Base-by-base conservation (phyloP, 2,113 vertebrate species). In the Columba livia region DNA sequence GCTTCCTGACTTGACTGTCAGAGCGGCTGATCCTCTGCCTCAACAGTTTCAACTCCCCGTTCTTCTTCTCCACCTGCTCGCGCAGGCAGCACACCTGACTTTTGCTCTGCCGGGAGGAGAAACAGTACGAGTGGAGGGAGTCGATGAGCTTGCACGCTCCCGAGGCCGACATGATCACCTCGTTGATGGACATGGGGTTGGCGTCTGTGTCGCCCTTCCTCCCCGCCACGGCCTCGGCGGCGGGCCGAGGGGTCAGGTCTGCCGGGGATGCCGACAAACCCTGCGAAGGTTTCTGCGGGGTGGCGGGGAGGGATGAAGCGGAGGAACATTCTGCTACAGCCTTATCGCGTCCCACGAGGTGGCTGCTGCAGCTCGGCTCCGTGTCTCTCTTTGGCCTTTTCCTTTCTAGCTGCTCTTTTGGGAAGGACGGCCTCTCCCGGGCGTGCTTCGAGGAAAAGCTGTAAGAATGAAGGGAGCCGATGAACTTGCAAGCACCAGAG, bases 381-480 rank as follows among this genome's bases (percentile, higher is more conserved):
- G 53, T 57, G 0, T 97, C 98, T 88, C 97, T 97, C 97, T 97
- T 98, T 88, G 72, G 97, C 91, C 97, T 96, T 92, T 98, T 98
- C n/a, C 98, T 97, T 94, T 98, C 98, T 15, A 97, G 86, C 50
- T 97, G 98, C 81, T 98, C 98, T 13, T 97, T 97, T 28, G 98
- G 96, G 26, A 97, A 88, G 2, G 98, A 74, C 0, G 98, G 97
- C 74, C 96, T 95, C 96, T 98, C 98, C 17, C 98, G 91, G 29
- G 97, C 86, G 12, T 98, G 97, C 90, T 96, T 98, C 31, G 98
- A 98, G 78, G 98, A 98, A 78, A 98, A 98, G 88, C 98, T 98
- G 57, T 98, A 98, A 1, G 98, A 98, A 75, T 98, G 98, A 14
- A 98, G 97, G 8, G 98, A 98, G 74, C 97, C 98, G 3, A 98